Evolutionary conservation across 2,888 invertebrate species (phyloP).

Genomic region (Cryptosula pallasiana): DNA sequence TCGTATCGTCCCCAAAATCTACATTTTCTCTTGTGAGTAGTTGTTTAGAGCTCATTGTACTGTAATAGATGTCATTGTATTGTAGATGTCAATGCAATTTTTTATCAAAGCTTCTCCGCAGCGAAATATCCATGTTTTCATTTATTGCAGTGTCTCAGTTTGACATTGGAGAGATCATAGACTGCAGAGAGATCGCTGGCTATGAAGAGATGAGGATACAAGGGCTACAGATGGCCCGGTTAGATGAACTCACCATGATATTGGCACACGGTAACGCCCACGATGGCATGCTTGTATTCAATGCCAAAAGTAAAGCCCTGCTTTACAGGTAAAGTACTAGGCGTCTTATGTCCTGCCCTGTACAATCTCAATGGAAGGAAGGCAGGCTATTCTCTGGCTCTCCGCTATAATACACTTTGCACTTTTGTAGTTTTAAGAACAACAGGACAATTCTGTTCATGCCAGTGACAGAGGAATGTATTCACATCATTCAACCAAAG

Average conservation of each 20-base stretch:
- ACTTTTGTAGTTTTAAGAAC: neutral
- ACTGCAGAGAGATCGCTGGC: neutral
- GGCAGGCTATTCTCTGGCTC: too few species aligned
- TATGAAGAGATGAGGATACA: conserved; percentile 17
- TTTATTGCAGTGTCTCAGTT: conserved; percentile 15
- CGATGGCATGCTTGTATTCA: conserved; percentile 9
- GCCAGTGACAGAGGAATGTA: neutral
- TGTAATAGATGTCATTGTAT: too few species aligned
- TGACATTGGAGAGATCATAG: conserved; percentile 21
- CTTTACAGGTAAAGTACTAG: neutral
- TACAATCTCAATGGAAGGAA: too few species aligned
- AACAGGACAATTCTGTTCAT: neutral
- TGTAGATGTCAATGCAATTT: too few species aligned
- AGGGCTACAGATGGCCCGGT: neutral
- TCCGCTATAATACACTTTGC: too few species aligned
- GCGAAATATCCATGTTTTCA: too few species aligned
- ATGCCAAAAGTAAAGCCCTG: neutral
- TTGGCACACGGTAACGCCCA: conserved; percentile 2
- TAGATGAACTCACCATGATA: neutral
- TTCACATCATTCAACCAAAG: neutral
- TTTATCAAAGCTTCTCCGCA: too few species aligned
- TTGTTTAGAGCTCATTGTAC: too few species aligned
- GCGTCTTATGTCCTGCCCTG: neutral
- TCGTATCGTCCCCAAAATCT: conserved; percentile 8
- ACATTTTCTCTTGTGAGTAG: conserved; percentile 24